Evolutionary conservation across 2,888 invertebrate genomes (phyloP), one percentile per base, ranked within the genome.

Genomic region (Plusia festucae): DNA sequence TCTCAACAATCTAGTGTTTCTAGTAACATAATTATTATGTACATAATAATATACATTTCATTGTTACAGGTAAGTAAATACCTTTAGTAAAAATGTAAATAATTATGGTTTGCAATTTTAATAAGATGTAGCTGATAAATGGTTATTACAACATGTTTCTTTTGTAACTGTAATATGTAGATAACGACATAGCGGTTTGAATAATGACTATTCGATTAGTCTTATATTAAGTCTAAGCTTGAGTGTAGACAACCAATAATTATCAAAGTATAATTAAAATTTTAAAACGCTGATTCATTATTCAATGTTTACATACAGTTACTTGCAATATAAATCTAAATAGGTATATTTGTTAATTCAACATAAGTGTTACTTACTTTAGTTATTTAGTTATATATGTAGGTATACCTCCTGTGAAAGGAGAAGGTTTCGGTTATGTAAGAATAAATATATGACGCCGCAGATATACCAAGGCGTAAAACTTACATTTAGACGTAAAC

Each of bases 191-290:
- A 49, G 20, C 46, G 20, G 20, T 46, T 16, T 11, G 6, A 5
- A 49, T 20, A 49, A 49, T 49, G 20, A 49, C 46, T 49, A 49
- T 20, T 49, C 20, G 46, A 49, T 49, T 49, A 20, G 46, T 46
- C 16, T 20, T 49, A 18, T 9, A 9, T 9, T 18, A 1, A 18
- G 46, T 11, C 11, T 49, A 49, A 20, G 46, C 46, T 18, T 20
- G 1, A 8, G 15, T 49, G 11, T 49, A 20, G 11, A 49, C 20
- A 49, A 49, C 46, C 20, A 20, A 16, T 49, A 2, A 49, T 49
- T 20, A 49, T 49, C 18, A 20, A 9, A 4, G 46, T 49, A 11
- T 49, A 49, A 49, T 49, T 49, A 49, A 20, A 20, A 20, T 11
- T 9, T 20, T 20, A 49, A 49, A 20, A 49, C 2, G 46, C 20